These are phyloP conservation scores for Muricea muricata DNA, from an alignment of 92 coral and sea anemone species.

Conservation along the genomic window DNA sequence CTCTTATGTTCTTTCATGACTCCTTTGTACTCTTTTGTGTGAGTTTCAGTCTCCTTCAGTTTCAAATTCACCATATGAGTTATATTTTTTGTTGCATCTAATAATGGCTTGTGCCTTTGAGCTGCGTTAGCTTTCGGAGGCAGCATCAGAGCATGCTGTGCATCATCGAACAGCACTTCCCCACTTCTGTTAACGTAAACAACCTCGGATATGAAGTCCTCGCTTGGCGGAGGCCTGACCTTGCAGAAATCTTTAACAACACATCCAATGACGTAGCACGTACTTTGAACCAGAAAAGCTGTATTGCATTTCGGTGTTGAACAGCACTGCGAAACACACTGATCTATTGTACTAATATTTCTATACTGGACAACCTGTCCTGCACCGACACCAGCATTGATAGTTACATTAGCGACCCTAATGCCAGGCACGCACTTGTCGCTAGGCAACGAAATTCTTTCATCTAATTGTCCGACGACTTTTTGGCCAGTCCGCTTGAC, in stretches of 20 bases:
- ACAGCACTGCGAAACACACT: conserved; percentile 86
- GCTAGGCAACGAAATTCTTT: background rate
- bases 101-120: background rate
- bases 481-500: conserved; percentile 56
- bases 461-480: background rate
- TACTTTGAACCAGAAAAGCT: conserved; percentile 82
- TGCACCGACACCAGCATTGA: conserved; percentile 94
- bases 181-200: conserved; percentile 79
- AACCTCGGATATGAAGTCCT: conserved; percentile 71
- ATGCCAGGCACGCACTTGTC: conserved; percentile 79
- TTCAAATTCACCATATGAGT: background rate
- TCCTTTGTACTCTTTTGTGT: no score
- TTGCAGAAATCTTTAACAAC: conserved; percentile 87
- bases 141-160: conserved; percentile 74
- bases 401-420: conserved; percentile 74
- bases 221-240: conserved; percentile 75
- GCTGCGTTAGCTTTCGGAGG: conserved; percentile 14
- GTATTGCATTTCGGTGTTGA: conserved; percentile 70
- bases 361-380: conserved; percentile 89
- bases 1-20: no score
- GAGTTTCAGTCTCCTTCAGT: background rate
- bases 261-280: conserved; percentile 81
- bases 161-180: conserved; percentile 68
- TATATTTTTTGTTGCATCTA: background rate
- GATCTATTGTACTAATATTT: conserved; percentile 64